These are phyloP conservation scores for Hirudo medicinalis DNA, from an alignment of 1,140 invertebrate genomes.

Conservation along the genomic window DNA sequence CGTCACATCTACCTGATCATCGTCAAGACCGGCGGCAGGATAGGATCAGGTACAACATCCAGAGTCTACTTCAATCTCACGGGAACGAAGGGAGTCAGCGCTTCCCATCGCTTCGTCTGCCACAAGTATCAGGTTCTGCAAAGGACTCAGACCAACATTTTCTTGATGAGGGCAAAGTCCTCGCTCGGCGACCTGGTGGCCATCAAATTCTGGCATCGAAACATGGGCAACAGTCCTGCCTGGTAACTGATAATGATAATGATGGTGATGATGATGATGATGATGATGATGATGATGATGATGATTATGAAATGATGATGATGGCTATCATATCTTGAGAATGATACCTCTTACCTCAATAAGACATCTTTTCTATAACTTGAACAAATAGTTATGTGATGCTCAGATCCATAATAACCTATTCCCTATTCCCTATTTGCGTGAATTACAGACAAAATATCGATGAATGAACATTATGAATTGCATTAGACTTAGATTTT, in stretches of 20 bases:
- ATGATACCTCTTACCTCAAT: no score
- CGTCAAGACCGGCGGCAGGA: background rate
- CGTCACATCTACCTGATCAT: conserved; percentile 4
- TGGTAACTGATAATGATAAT: background rate
- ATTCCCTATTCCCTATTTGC: no score
- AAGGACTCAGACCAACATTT: conserved; percentile 1
- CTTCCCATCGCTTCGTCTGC: background rate
- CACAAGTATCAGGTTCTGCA: conserved; percentile 10
- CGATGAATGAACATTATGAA: no score
- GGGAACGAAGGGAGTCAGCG: background rate
- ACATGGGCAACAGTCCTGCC: background rate
- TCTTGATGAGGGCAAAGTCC: background rate
- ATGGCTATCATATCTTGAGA: no score
- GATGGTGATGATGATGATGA: background rate
- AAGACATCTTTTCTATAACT: no score
- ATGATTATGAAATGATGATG: background rate
- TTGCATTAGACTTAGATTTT: no score
- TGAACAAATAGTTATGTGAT: no score
- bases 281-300: background rate
- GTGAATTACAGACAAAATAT: no score
- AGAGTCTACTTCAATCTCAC: conserved; percentile 1
- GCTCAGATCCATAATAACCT: no score
- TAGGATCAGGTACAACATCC: background rate
- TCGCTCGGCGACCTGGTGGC: background rate
- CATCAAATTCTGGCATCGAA: conserved; percentile 3